Evolutionary conservation across 2,888 invertebrate genomes (phyloP).

Genomic region (Cremastobaeus sp.): DNA sequence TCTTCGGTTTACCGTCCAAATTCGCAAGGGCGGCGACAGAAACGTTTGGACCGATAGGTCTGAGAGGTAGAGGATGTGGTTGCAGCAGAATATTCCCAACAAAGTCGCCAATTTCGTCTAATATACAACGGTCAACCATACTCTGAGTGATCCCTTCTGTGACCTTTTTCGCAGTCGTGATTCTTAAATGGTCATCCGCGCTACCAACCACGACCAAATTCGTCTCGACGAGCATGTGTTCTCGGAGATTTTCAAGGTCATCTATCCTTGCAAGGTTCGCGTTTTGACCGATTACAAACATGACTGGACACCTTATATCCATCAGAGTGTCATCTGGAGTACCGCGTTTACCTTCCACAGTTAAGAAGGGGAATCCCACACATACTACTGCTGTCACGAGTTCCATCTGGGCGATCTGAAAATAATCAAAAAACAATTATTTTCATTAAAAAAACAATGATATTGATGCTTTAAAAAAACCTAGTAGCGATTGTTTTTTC

Average conservation of each 20-base stretch:
- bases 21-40: slow-evolving; percentile 39
- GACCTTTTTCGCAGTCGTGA: slow-evolving; percentile 84
- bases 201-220: slow-evolving; percentile 88
- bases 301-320: slow-evolving; percentile 85
- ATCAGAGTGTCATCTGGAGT: slow-evolving; percentile 87
- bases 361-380: slow-evolving; percentile 87
- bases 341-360: slow-evolving; percentile 86
- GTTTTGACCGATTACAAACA: slow-evolving; percentile 89
- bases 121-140: slow-evolving; percentile 87
- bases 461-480: no score
- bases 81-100: slow-evolving; percentile 81
- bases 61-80: slow-evolving; percentile 81
- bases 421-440: slow-evolving; percentile 1
- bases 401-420: slow-evolving; percentile 84
- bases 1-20: slow-evolving; percentile 61
- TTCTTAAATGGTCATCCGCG: slow-evolving; percentile 86
- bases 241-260: slow-evolving; percentile 87
- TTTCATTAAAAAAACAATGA: no score
- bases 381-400: slow-evolving; percentile 86
- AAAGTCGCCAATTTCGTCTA: slow-evolving; percentile 85
- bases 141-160: slow-evolving; percentile 88
- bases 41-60: slow-evolving; percentile 66
- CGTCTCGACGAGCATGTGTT: slow-evolving; percentile 87
- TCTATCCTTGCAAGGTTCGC: slow-evolving; percentile 84
- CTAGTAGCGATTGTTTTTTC: no score